phyloP scores from a whole-genome alignment of 2,797 vertebrate species.

The Oryzias dopingdopingensis region DNA sequence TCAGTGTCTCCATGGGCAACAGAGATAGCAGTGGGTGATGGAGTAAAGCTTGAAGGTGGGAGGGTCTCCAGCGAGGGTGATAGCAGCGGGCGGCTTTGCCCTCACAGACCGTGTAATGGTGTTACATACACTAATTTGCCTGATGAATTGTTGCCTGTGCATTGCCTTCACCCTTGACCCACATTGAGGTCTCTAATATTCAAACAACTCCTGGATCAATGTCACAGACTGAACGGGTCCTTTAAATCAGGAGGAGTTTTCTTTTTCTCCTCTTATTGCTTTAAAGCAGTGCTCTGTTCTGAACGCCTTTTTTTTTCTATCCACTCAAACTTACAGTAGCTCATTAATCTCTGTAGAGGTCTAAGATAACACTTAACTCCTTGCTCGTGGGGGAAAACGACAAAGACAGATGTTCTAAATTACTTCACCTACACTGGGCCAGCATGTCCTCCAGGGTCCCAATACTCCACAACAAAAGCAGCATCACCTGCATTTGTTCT shows the following conservation, averaged over 20 bases:
- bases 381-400: slow-evolving; percentile 50
- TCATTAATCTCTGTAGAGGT: slow-evolving; percentile 51
- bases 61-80: slow-evolving; percentile 50
- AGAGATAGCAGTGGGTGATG: slow-evolving; percentile 37
- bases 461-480: slow-evolving; percentile 30
- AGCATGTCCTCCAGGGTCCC: slow-evolving; percentile 37
- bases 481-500: slow-evolving; percentile 19
- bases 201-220: slow-evolving; percentile 47
- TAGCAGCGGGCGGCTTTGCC: slow-evolving; percentile 55
- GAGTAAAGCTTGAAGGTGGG: slow-evolving; percentile 30
- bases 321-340: slow-evolving; percentile 20
- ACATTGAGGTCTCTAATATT: slow-evolving; percentile 43
- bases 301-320: slow-evolving; percentile 5
- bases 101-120: slow-evolving; percentile 71
- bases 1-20: slow-evolving; percentile 72
- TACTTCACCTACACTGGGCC: slow-evolving; percentile 50
- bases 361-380: slow-evolving; percentile 50
- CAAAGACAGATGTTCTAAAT: slow-evolving; percentile 67
- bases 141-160: slow-evolving; percentile 48
- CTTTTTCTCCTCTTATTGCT: neutral
- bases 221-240: slow-evolving; percentile 27
- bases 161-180: slow-evolving; percentile 54
- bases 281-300: neutral
- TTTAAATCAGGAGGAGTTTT: slow-evolving; percentile 37
- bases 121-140: slow-evolving; percentile 70